These are phyloP conservation scores for Eulemur mongoz DNA, from an alignment of 2,797 vertebrate genomes.

Conservation along the genomic window DNA sequence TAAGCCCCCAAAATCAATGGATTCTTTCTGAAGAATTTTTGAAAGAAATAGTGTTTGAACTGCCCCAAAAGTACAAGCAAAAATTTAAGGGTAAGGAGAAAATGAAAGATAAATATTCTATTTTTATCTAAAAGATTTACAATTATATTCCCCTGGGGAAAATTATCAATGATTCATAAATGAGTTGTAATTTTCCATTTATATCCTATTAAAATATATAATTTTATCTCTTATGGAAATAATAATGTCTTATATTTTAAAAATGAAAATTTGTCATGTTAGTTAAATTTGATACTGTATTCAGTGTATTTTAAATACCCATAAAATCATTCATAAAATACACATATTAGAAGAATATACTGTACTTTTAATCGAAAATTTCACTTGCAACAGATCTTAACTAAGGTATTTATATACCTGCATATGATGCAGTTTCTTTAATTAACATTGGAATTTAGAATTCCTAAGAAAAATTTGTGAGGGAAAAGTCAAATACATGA, in stretches of 20 bases:
- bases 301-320: not conserved
- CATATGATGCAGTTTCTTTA: not conserved
- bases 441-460: not conserved
- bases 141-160: not conserved
- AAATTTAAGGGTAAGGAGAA: not conserved
- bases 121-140: not conserved
- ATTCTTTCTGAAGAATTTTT: not conserved
- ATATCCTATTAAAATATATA: not conserved
- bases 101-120: not conserved
- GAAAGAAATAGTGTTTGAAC: not conserved
- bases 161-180: not conserved
- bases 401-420: not conserved
- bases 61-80: not conserved
- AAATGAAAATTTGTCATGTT: not conserved
- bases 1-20: not conserved
- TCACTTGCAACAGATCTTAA: not conserved
- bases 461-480: not conserved
- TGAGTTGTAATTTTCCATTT: not conserved
- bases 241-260: not conserved
- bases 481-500: not conserved
- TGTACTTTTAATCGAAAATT: not conserved
- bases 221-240: not conserved
- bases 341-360: not conserved
- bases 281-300: not conserved
- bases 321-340: not conserved